Evolutionary conservation across 2,888 invertebrate species (phyloP).

Genomic region (Phymatocera aterrima): DNA sequence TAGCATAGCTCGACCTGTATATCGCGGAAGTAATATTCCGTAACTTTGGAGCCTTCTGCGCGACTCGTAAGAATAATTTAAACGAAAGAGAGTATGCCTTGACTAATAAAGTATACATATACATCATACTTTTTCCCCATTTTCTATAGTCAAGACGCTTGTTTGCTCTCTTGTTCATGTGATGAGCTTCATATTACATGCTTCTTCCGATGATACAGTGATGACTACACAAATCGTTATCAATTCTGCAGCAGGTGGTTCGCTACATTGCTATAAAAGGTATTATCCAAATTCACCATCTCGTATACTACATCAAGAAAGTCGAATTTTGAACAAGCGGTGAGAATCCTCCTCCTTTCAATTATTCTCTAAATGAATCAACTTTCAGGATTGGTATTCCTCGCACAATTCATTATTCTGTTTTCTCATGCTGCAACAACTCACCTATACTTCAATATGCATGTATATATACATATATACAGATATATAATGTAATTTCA

Average conservation of each 20-base stretch:
- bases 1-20: background rate
- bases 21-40: background rate
- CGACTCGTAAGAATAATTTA: background rate
- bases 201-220: background rate
- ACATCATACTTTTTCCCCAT: background rate
- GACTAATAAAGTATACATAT: background rate
- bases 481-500: too few species aligned
- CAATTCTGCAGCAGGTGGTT: background rate
- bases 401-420: background rate
- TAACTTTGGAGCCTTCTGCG: background rate
- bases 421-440: too few species aligned
- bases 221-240: background rate
- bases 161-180: background rate
- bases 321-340: background rate
- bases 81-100: background rate
- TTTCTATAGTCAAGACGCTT: background rate
- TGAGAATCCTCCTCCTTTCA: background rate
- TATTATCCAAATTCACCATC: background rate
- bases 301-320: background rate
- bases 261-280: background rate
- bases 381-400: background rate
- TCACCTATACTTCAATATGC: background rate
- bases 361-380: background rate
- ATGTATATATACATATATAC: background rate
- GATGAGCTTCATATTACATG: background rate